Percentiles rank a stretch among this genome's conserved stretches.
Conservation (phyloP, 1,140 invertebrate genomes). For the Muscidifurax raptorellus region DNA sequence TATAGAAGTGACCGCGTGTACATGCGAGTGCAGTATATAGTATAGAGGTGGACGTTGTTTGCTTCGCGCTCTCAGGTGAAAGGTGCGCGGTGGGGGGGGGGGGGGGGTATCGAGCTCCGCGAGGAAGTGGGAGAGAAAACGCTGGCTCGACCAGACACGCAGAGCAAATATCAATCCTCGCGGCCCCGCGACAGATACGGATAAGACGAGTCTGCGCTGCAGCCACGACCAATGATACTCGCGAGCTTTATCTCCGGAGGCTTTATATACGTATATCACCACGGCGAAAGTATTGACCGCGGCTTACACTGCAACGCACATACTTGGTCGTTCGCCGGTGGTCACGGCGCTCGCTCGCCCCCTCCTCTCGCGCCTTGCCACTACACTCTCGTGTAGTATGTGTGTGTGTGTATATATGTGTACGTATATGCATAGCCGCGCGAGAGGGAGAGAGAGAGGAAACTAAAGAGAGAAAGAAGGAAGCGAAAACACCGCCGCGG, state of each 20-base stretch:
- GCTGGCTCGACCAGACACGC: not conserved
- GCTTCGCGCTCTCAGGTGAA: conserved; percentile 14
- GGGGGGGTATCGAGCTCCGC: not conserved
- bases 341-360: not conserved
- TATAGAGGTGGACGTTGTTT: conserved; percentile 11
- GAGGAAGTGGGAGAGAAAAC: conserved; percentile 24
- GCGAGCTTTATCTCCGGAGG: conserved; percentile 68
- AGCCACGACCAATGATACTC: conserved; percentile 69
- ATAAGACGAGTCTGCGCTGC: conserved; percentile 39
- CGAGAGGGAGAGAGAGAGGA: not conserved
- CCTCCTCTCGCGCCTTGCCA: not conserved
- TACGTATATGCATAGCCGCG: not conserved
- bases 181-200: conserved; percentile 8
- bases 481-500: not conserved
- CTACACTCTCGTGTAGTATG: not conserved
- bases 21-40: not conserved
- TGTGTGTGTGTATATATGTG: not conserved
- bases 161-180: conserved; percentile 31
- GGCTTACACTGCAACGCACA: not conserved
- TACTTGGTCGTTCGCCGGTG: conserved; percentile 13
- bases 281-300: conserved; percentile 67
- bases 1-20: not conserved
- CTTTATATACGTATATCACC: conserved; percentile 69
- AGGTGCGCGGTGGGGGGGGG: not conserved
- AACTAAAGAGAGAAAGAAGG: not conserved